phyloP scores from a whole-genome alignment of 2,797 vertebrate species.

The Myotis pilosus region DNA sequence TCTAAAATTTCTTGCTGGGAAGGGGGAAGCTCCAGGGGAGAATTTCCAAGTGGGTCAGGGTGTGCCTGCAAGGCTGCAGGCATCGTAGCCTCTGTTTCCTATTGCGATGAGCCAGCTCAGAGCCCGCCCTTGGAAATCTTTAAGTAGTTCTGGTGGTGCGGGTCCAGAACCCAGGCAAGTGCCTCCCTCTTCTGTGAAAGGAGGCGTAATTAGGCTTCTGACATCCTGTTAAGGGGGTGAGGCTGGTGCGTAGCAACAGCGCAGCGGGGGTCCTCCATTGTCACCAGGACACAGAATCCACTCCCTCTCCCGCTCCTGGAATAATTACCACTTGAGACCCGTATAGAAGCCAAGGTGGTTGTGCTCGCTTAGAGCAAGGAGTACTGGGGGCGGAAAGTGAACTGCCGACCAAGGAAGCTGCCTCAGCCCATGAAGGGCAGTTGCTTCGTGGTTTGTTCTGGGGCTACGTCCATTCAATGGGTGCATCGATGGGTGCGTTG shows the following conservation, averaged over 20 bases:
- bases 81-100: neutral
- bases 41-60: neutral
- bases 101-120: accelerated
- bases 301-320: neutral
- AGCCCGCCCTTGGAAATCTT: neutral
- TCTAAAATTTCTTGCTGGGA: neutral
- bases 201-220: neutral
- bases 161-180: accelerated
- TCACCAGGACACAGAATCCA: neutral
- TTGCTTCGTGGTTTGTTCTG: neutral
- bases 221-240: neutral
- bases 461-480: neutral
- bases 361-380: accelerated
- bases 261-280: neutral
- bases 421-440: accelerated
- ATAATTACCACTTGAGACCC: neutral
- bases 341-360: neutral
- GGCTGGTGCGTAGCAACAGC: neutral
- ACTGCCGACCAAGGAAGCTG: accelerated
- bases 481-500: accelerated
- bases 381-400: accelerated
- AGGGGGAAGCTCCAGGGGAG: neutral
- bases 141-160: accelerated
- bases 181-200: neutral
- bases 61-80: accelerated